A percentile compares a stretch with the other conserved stretches of the same genome.
phyloP scores from a whole-genome alignment of 1,140 invertebrate genomes.

The Pectinophora gossypiella region DNA sequence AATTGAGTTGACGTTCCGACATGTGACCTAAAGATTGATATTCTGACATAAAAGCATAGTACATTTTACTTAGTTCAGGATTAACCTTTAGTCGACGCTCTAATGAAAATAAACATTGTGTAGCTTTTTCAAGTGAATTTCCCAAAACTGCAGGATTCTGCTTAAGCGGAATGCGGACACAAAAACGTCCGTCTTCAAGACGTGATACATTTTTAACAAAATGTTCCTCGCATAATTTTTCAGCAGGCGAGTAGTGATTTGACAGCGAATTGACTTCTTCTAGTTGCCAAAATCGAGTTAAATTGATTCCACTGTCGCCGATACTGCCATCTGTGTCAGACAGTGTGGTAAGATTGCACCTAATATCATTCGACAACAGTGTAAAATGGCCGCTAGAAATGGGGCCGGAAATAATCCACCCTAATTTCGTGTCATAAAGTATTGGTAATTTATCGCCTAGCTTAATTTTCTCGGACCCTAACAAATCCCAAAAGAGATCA shows the following conservation, averaged over 20 bases:
- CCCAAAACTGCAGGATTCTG: neutral
- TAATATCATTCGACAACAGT: neutral
- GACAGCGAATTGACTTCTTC: conserved; percentile 5
- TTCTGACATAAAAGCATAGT: conserved; percentile 6
- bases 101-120: conserved; percentile 6
- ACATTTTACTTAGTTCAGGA: neutral
- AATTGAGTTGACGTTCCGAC: neutral
- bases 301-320: too few relatives aligned
- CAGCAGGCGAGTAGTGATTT: neutral
- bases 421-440: conserved; percentile 2
- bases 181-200: conserved; percentile 4
- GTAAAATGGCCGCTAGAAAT: neutral
- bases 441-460: conserved; percentile 2
- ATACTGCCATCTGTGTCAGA: neutral
- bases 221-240: conserved; percentile 10
- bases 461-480: neutral
- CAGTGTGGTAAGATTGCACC: neutral
- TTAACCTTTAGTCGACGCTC: neutral
- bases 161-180: conserved; percentile 7
- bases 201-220: conserved; percentile 8
- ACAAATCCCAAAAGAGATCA: conserved; percentile 9
- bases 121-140: conserved; percentile 7
- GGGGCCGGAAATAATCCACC: conserved; percentile 10
- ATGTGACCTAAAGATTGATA: conserved; percentile 5
- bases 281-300: conserved; percentile 8